Conservation (phyloP, 2,797 vertebrate genomes). For the Sibirionetta formosa region DNA sequence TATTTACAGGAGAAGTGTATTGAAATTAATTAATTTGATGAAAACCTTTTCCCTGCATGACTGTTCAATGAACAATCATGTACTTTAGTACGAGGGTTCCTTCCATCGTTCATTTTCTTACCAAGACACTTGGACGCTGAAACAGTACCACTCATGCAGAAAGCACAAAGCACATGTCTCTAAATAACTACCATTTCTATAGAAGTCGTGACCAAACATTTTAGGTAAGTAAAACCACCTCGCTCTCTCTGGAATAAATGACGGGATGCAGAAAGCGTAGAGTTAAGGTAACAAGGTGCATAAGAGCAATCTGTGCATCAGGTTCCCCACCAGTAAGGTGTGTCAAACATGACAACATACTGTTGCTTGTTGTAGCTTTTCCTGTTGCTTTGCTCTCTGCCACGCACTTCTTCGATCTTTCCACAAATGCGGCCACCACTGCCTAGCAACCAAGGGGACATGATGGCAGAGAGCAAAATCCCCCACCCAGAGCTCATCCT, state of each 20-base stretch:
- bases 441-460: conserved; percentile 62
- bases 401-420: not conserved
- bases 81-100: fast-evolving
- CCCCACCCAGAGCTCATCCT: not conserved
- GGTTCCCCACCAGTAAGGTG: not conserved
- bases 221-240: not conserved
- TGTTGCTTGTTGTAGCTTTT: not conserved
- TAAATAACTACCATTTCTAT: not conserved
- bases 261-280: fast-evolving
- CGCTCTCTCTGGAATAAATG: not conserved
- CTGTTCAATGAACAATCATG: not conserved
- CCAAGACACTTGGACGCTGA: not conserved
- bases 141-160: not conserved
- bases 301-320: fast-evolving
- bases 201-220: not conserved
- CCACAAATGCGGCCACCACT: conserved; percentile 29
- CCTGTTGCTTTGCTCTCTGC: not conserved
- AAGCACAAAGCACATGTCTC: fast-evolving
- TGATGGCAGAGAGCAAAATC: conserved; percentile 12
- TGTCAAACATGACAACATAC: not conserved
- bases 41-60: not conserved
- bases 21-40: not conserved
- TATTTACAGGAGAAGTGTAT: fast-evolving
- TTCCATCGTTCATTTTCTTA: not conserved
- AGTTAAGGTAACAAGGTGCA: not conserved